Conservation (phyloP, 2,888 invertebrate species). For the Polydrusus pterygomalis region DNA sequence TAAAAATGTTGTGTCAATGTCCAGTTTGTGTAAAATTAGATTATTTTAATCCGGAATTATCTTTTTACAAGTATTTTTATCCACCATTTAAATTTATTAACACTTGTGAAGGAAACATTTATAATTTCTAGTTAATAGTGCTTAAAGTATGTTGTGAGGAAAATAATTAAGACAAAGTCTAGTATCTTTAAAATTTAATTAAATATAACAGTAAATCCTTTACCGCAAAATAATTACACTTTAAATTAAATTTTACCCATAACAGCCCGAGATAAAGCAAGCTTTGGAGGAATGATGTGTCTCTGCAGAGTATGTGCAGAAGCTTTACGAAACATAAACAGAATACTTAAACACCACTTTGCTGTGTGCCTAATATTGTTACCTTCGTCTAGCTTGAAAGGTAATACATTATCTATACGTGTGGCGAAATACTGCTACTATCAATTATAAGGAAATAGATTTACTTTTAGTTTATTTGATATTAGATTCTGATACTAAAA, state of each 20-base stretch:
- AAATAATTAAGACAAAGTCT: neutral
- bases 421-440: slow-evolving; percentile 10
- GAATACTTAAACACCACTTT: slow-evolving; percentile 53
- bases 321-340: slow-evolving; percentile 50
- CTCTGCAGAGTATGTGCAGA: slow-evolving; percentile 42
- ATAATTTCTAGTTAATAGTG: too few species aligned
- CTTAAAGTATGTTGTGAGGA: too few species aligned
- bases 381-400: slow-evolving; percentile 49
- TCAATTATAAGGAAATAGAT: slow-evolving; percentile 4
- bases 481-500: too few species aligned
- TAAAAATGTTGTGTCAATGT: too few species aligned
- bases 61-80: too few species aligned
- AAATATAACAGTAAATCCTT: neutral
- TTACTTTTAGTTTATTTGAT: neutral
- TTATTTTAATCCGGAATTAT: too few species aligned
- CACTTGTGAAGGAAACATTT: too few species aligned
- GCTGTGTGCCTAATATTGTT: slow-evolving; percentile 49
- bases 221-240: slow-evolving; percentile 15
- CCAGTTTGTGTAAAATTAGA: too few species aligned
- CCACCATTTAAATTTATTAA: too few species aligned
- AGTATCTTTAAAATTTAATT: neutral
- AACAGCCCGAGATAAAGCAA: slow-evolving; percentile 26
- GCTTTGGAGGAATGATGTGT: slow-evolving; percentile 38
- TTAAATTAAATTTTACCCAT: slow-evolving; percentile 26
- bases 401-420: slow-evolving; percentile 40